A percentile compares a stretch with the other conserved stretches of the same genome.
These are phyloP conservation scores for Harlomillsia oculata DNA, from an alignment of 1,140 invertebrate species.

Conservation along the genomic window DNA sequence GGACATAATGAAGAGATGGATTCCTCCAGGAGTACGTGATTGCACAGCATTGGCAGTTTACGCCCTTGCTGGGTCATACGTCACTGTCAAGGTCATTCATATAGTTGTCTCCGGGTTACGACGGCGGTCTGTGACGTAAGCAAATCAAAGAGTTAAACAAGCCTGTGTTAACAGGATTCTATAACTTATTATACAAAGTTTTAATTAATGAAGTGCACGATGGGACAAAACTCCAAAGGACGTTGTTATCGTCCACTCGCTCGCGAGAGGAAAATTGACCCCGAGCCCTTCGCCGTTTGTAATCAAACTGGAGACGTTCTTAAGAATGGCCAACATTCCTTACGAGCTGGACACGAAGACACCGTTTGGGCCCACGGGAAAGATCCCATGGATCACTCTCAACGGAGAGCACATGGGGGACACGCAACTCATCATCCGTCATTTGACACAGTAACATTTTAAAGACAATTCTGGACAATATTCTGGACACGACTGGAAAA, in stretches of 20 bases:
- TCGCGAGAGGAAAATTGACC: conserved; percentile 6
- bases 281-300: conserved; percentile 38
- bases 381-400: conserved; percentile 43
- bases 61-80: no score
- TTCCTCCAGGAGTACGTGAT: no score
- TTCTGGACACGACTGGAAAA: no score
- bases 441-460: conserved; percentile 17
- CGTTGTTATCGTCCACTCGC: conserved; percentile 14
- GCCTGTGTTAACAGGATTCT: no score
- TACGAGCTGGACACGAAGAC: conserved; percentile 35
- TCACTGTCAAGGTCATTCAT: no score
- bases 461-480: no score
- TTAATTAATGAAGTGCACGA: conserved; percentile 15
- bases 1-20: no score
- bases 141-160: no score
- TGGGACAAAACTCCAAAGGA: conserved; percentile 18
- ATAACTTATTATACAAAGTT: no score
- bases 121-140: no score
- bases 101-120: no score
- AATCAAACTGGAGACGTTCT: conserved; percentile 36
- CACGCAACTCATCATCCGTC: conserved; percentile 43
- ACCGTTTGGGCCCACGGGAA: conserved; percentile 36
- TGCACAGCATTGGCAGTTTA: no score
- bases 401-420: conserved; percentile 42
- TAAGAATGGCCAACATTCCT: conserved; percentile 36